Percentiles rank a stretch among this genome's conserved stretches.
Evolutionary conservation across 2,797 vertebrate species (phyloP).

Genomic region (Mormyrops boulengeri): DNA sequence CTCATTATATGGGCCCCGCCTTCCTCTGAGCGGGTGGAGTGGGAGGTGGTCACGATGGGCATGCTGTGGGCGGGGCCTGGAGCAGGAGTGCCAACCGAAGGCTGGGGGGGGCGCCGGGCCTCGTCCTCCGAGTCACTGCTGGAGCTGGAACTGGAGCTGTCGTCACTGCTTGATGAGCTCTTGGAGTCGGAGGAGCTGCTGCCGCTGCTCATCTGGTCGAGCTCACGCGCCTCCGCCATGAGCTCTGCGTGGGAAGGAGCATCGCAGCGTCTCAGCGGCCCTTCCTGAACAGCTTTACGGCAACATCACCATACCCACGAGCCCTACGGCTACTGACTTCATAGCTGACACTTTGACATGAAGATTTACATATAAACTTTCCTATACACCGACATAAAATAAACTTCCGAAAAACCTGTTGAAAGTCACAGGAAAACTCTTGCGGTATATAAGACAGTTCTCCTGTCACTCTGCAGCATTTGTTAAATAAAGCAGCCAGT

Average conservation of each 20-base stretch:
- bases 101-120: slow-evolving; percentile 40
- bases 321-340: background rate
- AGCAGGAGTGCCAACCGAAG: slow-evolving; percentile 30
- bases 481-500: background rate
- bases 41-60: slow-evolving; percentile 52
- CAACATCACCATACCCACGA: background rate
- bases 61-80: slow-evolving; percentile 47
- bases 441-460: background rate
- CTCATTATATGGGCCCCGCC: slow-evolving; percentile 73
- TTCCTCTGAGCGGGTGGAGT: slow-evolving; percentile 58
- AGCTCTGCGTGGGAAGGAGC: slow-evolving; percentile 62
- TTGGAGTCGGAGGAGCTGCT: slow-evolving; percentile 87
- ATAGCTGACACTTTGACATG: background rate
- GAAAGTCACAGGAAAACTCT: background rate
- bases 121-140: slow-evolving; percentile 85
- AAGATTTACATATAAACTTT: background rate
- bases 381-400: background rate
- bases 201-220: slow-evolving; percentile 89
- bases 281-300: background rate
- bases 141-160: slow-evolving; percentile 77
- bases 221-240: slow-evolving; percentile 86
- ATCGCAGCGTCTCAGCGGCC: too few relatives aligned
- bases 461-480: background rate
- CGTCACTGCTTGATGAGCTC: slow-evolving; percentile 84
- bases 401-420: background rate